Conservation (phyloP, 2,888 invertebrate species). For the Didymodactylos carnosus region DNA sequence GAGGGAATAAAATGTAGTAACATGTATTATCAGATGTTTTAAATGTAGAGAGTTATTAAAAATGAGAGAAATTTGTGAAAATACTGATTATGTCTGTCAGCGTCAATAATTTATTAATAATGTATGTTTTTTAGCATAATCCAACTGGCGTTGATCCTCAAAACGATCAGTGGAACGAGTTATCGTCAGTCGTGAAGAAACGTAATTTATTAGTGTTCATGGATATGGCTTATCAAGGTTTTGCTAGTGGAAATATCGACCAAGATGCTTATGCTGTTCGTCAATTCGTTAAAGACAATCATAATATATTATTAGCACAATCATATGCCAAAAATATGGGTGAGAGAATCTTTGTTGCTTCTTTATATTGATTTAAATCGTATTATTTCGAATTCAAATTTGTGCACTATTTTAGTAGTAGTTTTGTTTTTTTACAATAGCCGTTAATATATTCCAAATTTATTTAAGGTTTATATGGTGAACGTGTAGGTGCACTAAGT, state of each 20-base stretch:
- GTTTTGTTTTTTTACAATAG: too few relatives aligned
- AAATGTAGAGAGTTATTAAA: too few relatives aligned
- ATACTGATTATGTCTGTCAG: too few relatives aligned
- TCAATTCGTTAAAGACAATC: conserved; percentile 66
- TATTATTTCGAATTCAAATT: too few relatives aligned
- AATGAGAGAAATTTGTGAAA: too few relatives aligned
- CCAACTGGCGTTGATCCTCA: conserved; percentile 50
- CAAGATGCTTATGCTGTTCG: conserved; percentile 72
- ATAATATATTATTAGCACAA: conserved; percentile 64
- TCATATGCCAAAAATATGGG: conserved; percentile 96
- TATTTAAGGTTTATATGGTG: conserved; percentile 41
- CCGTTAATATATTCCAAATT: background rate
- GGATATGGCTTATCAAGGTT: conserved; percentile 84
- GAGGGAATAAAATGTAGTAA: too few relatives aligned
- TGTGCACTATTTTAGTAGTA: too few relatives aligned
- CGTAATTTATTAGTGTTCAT: conserved; percentile 67
- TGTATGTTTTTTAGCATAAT: conserved; percentile 46
- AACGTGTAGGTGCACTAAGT: conserved; percentile 75
- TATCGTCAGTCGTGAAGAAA: conserved; percentile 56
- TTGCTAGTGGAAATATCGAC: conserved; percentile 50
- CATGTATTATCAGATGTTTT: too few relatives aligned
- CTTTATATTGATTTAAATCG: too few relatives aligned
- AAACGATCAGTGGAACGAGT: conserved; percentile 66
- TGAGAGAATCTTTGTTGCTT: too few relatives aligned
- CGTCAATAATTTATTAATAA: background rate